These are phyloP conservation scores for Buphagus erythrorhynchus DNA, from an alignment of 2,797 vertebrate genomes.

Conservation along the genomic window DNA sequence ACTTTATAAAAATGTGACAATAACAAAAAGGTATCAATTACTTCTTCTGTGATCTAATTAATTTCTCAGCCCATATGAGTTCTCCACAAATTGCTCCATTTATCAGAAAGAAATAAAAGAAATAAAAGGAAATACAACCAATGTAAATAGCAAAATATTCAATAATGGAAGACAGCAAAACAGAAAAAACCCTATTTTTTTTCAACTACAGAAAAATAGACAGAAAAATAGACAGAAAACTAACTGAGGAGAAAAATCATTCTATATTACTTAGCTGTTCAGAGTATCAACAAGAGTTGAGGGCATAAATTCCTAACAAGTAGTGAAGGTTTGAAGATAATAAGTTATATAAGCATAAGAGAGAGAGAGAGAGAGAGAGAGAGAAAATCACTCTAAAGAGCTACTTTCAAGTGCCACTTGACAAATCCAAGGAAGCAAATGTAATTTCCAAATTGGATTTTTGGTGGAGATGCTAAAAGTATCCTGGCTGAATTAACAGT, in stretches of 20 bases:
- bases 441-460: not conserved
- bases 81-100: not conserved
- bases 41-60: not conserved
- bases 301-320: not conserved
- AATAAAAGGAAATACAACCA: not conserved
- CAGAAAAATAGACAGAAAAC: not conserved
- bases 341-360: not conserved
- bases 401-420: not conserved
- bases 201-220: not conserved
- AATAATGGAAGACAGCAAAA: not conserved
- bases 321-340: not conserved
- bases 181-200: fast-evolving
- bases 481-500: not conserved
- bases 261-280: not conserved
- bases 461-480: not conserved
- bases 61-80: not conserved
- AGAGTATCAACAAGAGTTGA: not conserved
- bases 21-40: not conserved
- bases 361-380: not conserved
- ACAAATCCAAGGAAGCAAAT: not conserved
- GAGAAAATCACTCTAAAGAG: not conserved
- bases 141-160: not conserved
- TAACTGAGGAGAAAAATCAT: not conserved
- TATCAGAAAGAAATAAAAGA: not conserved
- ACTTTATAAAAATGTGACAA: not conserved